Percentiles rank a stretch among this genome's conserved stretches.
Conservation (phyloP, 2,113 vertebrate genomes). For the Rissa tridactyla region DNA sequence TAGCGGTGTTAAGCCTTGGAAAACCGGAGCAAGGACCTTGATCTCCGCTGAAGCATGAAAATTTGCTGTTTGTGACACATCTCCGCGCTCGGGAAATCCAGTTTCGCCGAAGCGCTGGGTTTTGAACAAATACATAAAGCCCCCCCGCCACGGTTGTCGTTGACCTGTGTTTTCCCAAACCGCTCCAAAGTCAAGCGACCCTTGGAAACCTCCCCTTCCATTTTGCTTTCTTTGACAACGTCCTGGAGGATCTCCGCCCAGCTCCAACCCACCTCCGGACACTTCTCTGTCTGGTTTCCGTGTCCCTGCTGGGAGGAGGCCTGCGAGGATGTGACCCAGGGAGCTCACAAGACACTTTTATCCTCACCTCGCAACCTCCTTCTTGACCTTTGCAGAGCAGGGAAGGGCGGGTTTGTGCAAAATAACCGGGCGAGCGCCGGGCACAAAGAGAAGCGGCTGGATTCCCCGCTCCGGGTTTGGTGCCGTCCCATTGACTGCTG, state of each 20-base stretch:
- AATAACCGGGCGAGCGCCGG: neutral
- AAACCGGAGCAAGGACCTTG: slow-evolving; percentile 34
- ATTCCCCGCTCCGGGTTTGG: neutral
- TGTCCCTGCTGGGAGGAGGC: neutral
- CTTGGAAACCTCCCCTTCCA: neutral
- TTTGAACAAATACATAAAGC: neutral
- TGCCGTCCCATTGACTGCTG: neutral
- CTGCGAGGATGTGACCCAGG: neutral
- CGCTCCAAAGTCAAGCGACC: neutral
- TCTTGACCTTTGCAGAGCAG: neutral
- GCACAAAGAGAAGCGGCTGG: neutral
- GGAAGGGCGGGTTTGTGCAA: neutral
- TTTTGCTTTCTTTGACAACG: neutral
- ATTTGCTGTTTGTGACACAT: neutral
- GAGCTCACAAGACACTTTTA: neutral
- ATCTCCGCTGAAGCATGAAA: slow-evolving; percentile 14
- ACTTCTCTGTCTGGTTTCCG: fast-evolving
- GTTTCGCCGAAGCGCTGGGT: neutral
- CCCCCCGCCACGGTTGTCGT: fast-evolving
- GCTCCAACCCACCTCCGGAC: neutral
- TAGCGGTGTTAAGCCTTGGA: neutral
- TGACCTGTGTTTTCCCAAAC: neutral
- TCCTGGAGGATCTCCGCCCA: neutral
- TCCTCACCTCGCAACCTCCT: neutral
- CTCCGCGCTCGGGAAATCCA: neutral